Base-by-base conservation (phyloP, 2,888 invertebrate species). In the Amblyjoppa fuscipennis region DNA sequence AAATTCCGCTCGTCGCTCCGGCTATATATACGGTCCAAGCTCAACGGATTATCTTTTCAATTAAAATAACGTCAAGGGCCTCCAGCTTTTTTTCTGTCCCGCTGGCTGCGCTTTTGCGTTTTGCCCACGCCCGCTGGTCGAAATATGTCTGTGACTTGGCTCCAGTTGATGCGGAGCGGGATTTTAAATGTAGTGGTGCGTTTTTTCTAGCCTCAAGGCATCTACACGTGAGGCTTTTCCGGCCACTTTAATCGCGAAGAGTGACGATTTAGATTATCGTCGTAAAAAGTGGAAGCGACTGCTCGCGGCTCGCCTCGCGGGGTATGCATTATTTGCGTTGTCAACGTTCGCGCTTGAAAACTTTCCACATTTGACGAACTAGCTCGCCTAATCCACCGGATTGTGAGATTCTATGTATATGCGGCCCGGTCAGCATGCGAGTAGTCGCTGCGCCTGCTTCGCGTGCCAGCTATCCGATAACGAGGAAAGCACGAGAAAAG, bases 41-140 rank as follows among this genome's bases (percentile, higher is more conserved):
- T n/a, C 74, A 61, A 25, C 13, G 79, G 77, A 85, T 88, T 86
- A 88, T 86, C 86, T 88, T 88, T 87, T 88, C 88, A 87, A 88
- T 88, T 87, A 87, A 88, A 88, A 85, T 83, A 53, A 82, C 80
- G 79, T 83, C 84, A 69, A 81, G 86, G 83, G 70, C 84, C 78
- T 86, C 83, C 81, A 75, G 76, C 61, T 61, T 61, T 61, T 31
- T 61, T 34, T 11, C 61, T 16, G 16, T 61, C 16, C 16, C 31
- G 34, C 13, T 13, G 51, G 61, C 68, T 41, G 41, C n/a, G 68
- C 74, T 85, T 82, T 85, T 68, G 70, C 75, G 78, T 49, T 20
- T 34, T 16, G 49, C 28, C 31, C 66, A 3, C 25, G 49, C 7
- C 56, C n/a, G 16, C 5, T 73, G 53, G 5, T 49, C 38, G 45